Base-by-base conservation (phyloP, 1,140 invertebrate genomes). In the Mesaphorura yosii region DNA sequence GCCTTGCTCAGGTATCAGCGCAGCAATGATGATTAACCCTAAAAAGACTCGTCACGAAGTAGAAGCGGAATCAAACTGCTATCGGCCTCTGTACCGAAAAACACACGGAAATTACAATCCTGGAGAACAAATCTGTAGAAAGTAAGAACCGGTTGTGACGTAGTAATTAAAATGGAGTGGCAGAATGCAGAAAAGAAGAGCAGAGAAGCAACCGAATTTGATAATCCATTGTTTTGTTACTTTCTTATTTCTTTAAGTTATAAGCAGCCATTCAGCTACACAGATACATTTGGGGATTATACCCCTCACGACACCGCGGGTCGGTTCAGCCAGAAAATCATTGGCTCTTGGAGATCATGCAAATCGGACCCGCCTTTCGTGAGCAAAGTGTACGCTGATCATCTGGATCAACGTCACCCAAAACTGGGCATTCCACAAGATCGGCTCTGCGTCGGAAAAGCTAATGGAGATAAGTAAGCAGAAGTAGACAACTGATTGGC, bases 331-430 rank as follows among this genome's bases (percentile, higher is more conserved):
- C 51, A 51, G 19, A 62, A 55, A 17, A 28, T 62, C 17, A 53
- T 62, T 27, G 34, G 39, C 5, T 50, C 15, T 12, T 58, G 56
- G 56, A 48, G 51, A 46, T 37, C 51, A 1, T 62, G 59, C 23
- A 29, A 53, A 2, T 53, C 56, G 1, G 55, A 58, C 28, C 46
- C 28, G 23, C 39, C 53, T n/a, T 52, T 23, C 34, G 49, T 58
- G 2, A 55, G 44, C 44, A 58, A 62, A 46, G 31, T 46, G 5
- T 62, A 62, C 39, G 52, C 56, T 19, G 56, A 62, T 40, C 59
- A 62, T 51, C 29, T 62, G 23, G 59, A 62, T 25, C 40, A 48
- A n/a, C 44, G 59, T 2, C 17, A 44, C 31, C 55, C 55, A 7
- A 62, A 58, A 53, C 23, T 62, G 28, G 59, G 59, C 14, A 14